Evolutionary conservation across 2,797 vertebrate species (phyloP).

Genomic region (Limosa lapponica): DNA sequence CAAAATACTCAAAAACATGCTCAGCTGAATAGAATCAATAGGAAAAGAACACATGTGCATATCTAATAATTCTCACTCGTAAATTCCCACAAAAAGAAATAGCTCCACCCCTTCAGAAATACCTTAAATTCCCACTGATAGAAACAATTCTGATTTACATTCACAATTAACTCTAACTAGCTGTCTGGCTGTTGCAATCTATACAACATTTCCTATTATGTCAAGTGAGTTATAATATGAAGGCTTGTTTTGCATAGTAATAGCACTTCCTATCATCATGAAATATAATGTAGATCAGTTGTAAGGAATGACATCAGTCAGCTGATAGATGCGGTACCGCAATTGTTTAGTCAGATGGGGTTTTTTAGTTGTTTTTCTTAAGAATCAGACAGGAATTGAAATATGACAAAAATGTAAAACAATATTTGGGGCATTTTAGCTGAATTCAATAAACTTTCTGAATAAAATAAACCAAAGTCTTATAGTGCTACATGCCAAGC

Average conservation of each 20-base stretch:
- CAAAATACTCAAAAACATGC: not conserved
- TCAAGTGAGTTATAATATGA: not conserved
- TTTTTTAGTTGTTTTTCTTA: not conserved
- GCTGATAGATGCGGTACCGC: not conserved
- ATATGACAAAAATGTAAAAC: not conserved
- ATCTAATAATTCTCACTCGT: not conserved
- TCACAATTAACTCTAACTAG: not conserved
- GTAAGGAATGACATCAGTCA: not conserved
- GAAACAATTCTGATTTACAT: not conserved
- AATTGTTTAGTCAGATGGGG: too few species aligned
- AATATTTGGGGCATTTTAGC: not conserved
- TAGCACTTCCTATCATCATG: not conserved
- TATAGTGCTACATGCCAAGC: rapidly evolving
- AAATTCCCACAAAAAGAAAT: not conserved
- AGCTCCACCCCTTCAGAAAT: not conserved
- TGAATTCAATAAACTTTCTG: not conserved
- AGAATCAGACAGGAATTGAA: not conserved
- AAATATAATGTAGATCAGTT: not conserved
- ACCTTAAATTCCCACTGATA: not conserved
- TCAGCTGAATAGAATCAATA: not conserved
- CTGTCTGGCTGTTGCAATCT: not conserved
- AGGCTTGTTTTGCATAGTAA: not conserved
- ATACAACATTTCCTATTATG: not conserved
- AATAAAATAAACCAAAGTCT: not conserved
- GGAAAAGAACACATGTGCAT: not conserved